Evolutionary conservation across 2,888 invertebrate genomes (phyloP).

Genomic region (Hoplodrina ambigua): DNA sequence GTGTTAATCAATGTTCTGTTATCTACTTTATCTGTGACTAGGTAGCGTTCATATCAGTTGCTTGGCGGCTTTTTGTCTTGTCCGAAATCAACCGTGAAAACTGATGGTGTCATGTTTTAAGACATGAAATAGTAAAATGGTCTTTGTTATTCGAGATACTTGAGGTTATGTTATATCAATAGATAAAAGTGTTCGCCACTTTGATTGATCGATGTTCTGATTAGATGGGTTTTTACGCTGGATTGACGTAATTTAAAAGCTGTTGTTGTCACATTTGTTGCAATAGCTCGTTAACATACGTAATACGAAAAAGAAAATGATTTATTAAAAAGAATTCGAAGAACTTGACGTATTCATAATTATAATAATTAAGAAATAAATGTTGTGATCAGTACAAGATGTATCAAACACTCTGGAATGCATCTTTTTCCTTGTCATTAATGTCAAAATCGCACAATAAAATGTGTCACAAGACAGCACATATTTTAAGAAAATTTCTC

Average conservation of each 20-base stretch:
- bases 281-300: conserved; percentile 21
- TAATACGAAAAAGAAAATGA: conserved; percentile 18
- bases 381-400: conserved; percentile 11
- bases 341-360: too few relatives aligned
- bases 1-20: conserved; percentile 61
- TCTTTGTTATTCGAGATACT: conserved; percentile 44
- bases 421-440: neutral
- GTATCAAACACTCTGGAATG: neutral
- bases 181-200: conserved; percentile 36
- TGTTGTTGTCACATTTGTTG: conserved; percentile 14
- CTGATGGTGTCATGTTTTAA: conserved; percentile 70
- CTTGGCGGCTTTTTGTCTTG: conserved; percentile 70
- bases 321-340: conserved; percentile 6
- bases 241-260: conserved; percentile 24
- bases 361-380: neutral
- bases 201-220: conserved; percentile 58
- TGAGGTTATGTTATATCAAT: conserved; percentile 47
- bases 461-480: neutral
- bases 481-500: conserved; percentile 25
- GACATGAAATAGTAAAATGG: conserved; percentile 33
- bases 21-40: conserved; percentile 58
- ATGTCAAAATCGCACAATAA: conserved; percentile 1
- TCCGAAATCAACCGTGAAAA: conserved; percentile 80
- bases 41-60: conserved; percentile 67
- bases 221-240: conserved; percentile 41